These are phyloP conservation scores for Allobates femoralis DNA, from an alignment of 2,797 vertebrate species.

Conservation along the genomic window DNA sequence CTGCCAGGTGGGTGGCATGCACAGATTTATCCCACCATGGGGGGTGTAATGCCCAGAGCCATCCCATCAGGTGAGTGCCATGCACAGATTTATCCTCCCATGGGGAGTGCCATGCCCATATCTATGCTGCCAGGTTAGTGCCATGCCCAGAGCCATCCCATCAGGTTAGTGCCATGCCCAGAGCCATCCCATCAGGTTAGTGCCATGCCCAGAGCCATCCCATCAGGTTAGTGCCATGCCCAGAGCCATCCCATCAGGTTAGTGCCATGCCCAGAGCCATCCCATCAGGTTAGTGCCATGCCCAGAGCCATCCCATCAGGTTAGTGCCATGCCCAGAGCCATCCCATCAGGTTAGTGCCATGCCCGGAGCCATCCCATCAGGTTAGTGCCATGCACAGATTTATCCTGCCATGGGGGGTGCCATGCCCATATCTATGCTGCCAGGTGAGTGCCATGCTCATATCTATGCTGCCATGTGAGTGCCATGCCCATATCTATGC, in stretches of 20 bases:
- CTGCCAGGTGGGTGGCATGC: no score
- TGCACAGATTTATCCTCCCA: no score
- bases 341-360: background rate
- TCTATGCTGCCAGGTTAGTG: no score
- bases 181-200: background rate
- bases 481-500: background rate
- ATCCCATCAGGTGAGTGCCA: background rate
- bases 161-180: no score
- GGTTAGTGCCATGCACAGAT: no score
- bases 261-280: background rate
- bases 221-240: background rate
- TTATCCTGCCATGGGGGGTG: no score
- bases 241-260: background rate
- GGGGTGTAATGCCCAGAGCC: background rate
- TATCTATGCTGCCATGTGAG: background rate
- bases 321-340: background rate
- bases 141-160: no score
- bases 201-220: background rate
- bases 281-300: background rate
- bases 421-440: background rate
- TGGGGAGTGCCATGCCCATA: no score
- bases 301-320: background rate
- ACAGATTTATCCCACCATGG: no score
- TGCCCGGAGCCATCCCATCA: no score
- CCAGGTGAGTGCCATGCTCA: background rate